phyloP scores from a whole-genome alignment of 1,140 invertebrate species.

The Cotesia chilonis region DNA sequence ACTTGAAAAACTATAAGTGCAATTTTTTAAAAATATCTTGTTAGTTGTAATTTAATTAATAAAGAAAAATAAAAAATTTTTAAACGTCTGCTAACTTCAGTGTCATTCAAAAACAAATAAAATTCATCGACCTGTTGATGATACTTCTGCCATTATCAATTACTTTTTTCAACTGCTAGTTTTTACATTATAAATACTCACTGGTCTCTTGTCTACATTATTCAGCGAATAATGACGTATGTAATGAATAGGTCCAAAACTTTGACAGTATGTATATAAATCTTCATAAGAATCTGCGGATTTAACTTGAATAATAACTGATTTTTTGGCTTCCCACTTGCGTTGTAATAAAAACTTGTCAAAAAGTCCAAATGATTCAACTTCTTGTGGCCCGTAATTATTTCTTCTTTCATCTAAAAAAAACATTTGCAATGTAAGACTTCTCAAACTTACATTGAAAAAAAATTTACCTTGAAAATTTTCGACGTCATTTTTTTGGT shows the following conservation, averaged over 20 bases:
- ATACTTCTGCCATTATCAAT: too few species aligned
- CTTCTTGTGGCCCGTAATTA: not conserved
- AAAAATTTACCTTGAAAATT: slow-evolving; percentile 13
- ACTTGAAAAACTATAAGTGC: too few species aligned
- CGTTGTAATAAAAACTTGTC: slow-evolving; percentile 55
- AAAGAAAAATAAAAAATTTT: too few species aligned
- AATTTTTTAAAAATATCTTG: too few species aligned
- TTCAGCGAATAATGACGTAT: slow-evolving; percentile 71
- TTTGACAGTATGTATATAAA: slow-evolving; percentile 71
- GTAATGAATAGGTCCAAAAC: slow-evolving; percentile 69
- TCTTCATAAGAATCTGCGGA: slow-evolving; percentile 70
- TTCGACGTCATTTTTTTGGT: not conserved
- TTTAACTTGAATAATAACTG: slow-evolving; percentile 72
- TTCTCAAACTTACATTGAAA: not conserved
- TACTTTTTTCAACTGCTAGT: too few species aligned
- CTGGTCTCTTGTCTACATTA: slow-evolving; percentile 48
- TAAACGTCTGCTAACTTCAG: too few species aligned
- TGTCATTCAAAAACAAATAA: too few species aligned
- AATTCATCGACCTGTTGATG: too few species aligned
- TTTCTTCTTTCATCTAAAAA: not conserved
- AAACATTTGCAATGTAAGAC: slow-evolving; percentile 12
- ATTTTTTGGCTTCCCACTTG: slow-evolving; percentile 69
- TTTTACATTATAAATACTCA: too few species aligned
- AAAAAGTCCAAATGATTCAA: slow-evolving; percentile 41
- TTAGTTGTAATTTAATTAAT: too few species aligned